Conservation (phyloP, 2,888 invertebrate genomes). For the Bugulina stolonifera region DNA sequence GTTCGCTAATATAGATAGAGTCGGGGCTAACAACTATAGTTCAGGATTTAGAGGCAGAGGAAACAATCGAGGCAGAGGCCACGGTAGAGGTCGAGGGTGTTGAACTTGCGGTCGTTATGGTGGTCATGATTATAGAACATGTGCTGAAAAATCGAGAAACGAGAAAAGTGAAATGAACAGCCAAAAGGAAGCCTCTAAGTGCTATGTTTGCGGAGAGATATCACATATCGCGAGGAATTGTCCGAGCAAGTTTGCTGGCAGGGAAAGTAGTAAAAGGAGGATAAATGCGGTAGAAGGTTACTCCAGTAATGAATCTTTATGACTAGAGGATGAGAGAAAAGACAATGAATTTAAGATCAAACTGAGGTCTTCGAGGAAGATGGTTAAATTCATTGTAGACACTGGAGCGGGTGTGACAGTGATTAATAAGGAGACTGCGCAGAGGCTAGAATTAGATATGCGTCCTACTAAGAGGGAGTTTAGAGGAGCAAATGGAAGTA, state of each 20-base stretch:
- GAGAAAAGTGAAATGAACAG: no score
- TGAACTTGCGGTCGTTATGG: no score
- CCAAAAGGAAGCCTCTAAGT: no score
- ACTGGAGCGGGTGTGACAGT: background rate
- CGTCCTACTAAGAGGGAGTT: background rate
- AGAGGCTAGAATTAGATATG: background rate
- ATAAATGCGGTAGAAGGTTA: no score
- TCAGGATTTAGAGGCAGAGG: background rate
- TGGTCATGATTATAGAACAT: background rate
- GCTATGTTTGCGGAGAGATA: no score
- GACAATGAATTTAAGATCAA: no score
- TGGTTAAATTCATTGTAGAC: background rate
- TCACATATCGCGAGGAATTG: no score
- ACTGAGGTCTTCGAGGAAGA: background rate
- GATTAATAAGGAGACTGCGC: background rate
- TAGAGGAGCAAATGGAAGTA: background rate
- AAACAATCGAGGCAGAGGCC: background rate
- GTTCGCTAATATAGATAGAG: background rate
- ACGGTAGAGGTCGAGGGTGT: background rate
- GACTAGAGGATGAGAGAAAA: no score
- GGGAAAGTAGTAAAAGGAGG: no score
- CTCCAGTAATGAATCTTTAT: no score
- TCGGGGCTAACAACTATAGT: no score
- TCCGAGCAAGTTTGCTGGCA: no score
- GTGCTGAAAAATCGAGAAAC: background rate